Evolutionary conservation across 2,113 vertebrate species (phyloP).

Genomic region (Blennius ocellaris): DNA sequence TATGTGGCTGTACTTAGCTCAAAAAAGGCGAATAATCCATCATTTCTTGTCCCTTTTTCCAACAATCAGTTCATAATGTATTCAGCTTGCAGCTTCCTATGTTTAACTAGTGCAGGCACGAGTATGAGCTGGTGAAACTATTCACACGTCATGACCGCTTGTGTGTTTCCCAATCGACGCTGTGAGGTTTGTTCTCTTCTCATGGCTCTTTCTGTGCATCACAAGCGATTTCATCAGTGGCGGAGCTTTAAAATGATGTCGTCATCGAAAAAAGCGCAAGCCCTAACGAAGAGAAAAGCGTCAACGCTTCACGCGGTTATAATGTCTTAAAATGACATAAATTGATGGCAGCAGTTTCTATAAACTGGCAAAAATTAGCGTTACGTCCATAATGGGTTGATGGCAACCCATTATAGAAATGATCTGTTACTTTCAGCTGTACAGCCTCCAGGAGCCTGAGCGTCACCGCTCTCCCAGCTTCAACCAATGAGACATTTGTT

Average conservation of each 20-base stretch:
- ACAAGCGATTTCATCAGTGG: too few relatives aligned
- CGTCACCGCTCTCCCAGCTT: not conserved
- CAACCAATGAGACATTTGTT: not conserved
- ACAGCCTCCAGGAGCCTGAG: not conserved
- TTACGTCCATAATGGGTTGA: slow-evolving; percentile 2
- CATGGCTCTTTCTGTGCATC: too few relatives aligned
- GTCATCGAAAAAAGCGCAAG: too few relatives aligned
- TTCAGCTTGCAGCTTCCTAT: not conserved
- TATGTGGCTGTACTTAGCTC: not conserved
- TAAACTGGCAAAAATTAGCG: not conserved
- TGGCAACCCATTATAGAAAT: not conserved
- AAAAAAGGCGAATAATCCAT: not conserved
- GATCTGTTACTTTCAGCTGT: not conserved
- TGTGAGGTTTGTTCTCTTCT: too few relatives aligned
- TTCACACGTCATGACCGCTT: too few relatives aligned
- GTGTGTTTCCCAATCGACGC: too few relatives aligned
- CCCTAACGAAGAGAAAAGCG: too few relatives aligned
- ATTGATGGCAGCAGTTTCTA: not conserved
- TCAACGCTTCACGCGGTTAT: too few relatives aligned
- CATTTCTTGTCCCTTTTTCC: not conserved
- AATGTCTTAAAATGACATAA: not conserved
- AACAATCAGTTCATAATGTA: not conserved
- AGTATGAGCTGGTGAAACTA: not conserved
- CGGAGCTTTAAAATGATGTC: too few relatives aligned
- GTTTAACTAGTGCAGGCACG: not conserved